These are phyloP conservation scores for Actinostola sp. DNA, from an alignment of 92 coral and sea anemone species.

Conservation along the genomic window DNA sequence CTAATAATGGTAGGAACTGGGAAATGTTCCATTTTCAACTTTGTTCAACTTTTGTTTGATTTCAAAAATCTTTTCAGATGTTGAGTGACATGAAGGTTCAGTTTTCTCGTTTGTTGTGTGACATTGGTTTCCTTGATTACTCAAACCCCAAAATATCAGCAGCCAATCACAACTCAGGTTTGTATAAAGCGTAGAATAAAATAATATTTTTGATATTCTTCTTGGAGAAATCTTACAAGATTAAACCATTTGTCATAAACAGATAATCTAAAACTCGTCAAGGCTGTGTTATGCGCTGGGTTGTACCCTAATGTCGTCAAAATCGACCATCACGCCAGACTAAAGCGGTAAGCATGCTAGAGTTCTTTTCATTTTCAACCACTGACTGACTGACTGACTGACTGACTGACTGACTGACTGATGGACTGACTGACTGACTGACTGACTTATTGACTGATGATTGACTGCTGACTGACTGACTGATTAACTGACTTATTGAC, in stretches of 20 bases:
- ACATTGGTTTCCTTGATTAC: conserved; percentile 84
- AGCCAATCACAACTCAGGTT: conserved; percentile 85
- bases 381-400: not conserved
- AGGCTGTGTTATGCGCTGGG: conserved; percentile 95
- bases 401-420: not conserved
- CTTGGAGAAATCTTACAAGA: not conserved
- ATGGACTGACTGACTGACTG: not conserved
- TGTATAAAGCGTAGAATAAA: too few relatives aligned
- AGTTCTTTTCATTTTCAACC: not conserved
- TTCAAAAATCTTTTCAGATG: conserved; percentile 60
- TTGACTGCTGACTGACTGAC: too few relatives aligned
- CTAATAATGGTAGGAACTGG: too few relatives aligned
- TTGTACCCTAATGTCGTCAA: conserved; percentile 91
- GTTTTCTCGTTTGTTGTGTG: conserved; percentile 61
- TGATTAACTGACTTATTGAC: too few relatives aligned
- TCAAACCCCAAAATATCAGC: conserved; percentile 58
- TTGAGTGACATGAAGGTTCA: conserved; percentile 81
- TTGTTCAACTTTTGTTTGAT: too few relatives aligned
- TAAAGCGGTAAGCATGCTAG: conserved; percentile 50
- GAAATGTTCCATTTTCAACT: too few relatives aligned
- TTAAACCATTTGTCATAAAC: not conserved
- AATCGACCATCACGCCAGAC: conserved; percentile 53
- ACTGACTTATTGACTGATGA: not conserved
- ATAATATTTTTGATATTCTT: too few relatives aligned
- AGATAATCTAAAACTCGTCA: conserved; percentile 84